Evolutionary conservation across 2,888 invertebrate genomes (phyloP), one percentile per base, ranked within the genome.

Genomic region (Eristalis pertinax): DNA sequence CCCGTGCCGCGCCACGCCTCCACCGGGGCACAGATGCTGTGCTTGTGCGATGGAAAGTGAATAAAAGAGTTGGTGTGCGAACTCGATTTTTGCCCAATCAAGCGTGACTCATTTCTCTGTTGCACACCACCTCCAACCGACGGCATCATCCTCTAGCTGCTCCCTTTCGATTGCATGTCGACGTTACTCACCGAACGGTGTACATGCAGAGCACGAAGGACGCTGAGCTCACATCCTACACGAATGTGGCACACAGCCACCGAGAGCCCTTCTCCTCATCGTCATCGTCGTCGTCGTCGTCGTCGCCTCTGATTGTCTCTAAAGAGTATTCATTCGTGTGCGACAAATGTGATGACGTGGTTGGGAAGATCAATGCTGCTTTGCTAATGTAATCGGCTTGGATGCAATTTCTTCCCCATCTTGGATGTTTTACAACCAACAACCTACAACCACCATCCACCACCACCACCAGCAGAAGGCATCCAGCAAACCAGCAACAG

Each of bases 261-360:
- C 41, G 72, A 65, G 62, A 62, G 68, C 73, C 74, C 69, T 68
- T 84, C 73, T 67, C 63, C 68, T 65, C 35, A 2, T 10, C 35
- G 11, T 35, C 15, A 2, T 50, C n/a, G 43, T n/a, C 11, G 35
- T 35, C 35, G 11, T 32, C 15, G 5, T 43, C 19, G 50, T 7
- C 19, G n/a, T 8, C 19, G 50, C 19, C 19, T n/a, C 43, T 50
- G 43, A 50, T 50, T 50, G 50, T 50, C 50, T 19, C 50, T 50
- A 67, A 69, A 62, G 65, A 29, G 24, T 69, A 77, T 77, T 78
- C 73, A 82, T 86, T 76, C 84, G 84, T 87, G 87, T 87, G 87
- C 84, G 84, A 87, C 87, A 87, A 87, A 87, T 80, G 87, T 80
- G 87, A 84, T 87, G 87, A 87, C 73, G 87, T 80, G 56, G 79